Evolutionary conservation across 2,113 vertebrate genomes (phyloP), one percentile per base, ranked within the genome.

Genomic region (Helogale parvula): DNA sequence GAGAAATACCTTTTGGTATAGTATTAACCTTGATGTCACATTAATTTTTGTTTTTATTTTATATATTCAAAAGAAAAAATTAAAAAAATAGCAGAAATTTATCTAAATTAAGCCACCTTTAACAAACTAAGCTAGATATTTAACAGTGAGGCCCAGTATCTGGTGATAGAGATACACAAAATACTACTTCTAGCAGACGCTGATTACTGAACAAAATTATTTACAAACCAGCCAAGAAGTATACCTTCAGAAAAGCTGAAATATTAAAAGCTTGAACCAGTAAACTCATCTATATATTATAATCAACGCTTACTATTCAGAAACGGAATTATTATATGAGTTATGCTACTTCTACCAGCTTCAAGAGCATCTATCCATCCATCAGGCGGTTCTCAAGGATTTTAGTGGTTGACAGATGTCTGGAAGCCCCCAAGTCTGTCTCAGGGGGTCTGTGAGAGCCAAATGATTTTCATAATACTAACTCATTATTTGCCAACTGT

Each of bases 231-330:
- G 3, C 6, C 27, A 93, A 23, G 31, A 90, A 95, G 31, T 45
- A 63, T 35, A 93, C 31, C 57, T 92, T 66, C 33, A 90, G 27
- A 80, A 93, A 87, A 96, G 63, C 4, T 81, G 16, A 84, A 84
- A 35, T 92, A 94, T 65, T 81, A 87, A 82, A 94, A 90, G 68
- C 27, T 9, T 95, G 23, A 71, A 54, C 35, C 2, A 27, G n/a
- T 90, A 94, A 90, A 76, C 10, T 91, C 29, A 85, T 84, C 14
- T 41, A 35, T 66, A 5, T 33, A 93, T 80, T 84, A 93, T 33
- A 76, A 68, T 50, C 77, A 97, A 74, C 10, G 95, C 47, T 89
- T 63, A 45, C 41, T 85, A 94, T 63, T 90, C 50, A 93, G 74
- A 94, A 92, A 38, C 38, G 15, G 33, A 94, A 87, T 65, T 93